Base-by-base conservation (phyloP, 1,140 invertebrate species). In the Drosophila malerkotliana region DNA sequence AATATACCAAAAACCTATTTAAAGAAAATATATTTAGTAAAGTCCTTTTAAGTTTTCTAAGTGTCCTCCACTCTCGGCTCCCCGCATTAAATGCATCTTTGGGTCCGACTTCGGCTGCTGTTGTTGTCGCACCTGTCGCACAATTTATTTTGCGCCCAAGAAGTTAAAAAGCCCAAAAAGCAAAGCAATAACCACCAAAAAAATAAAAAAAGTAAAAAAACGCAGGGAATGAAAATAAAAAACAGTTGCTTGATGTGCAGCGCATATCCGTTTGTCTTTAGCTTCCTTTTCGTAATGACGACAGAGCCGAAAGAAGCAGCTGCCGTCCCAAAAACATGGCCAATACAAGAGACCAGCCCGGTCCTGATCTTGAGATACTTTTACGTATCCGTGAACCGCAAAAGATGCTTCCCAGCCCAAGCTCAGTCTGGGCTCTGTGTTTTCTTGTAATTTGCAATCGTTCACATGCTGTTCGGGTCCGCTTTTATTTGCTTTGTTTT, bases 181-280 rank as follows among this genome's bases (percentile, higher is more conserved):
- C 73, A 82, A 79, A 61, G 64, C 64, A 75, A 59, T 61, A 84
- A 87, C 60, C 59, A 45, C 71, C 54, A 63, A 80, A 84, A 83
- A 75, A 59, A 41, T 21, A 56, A 72, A 57, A 53, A 66, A 30
- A 56, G 37, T 3, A 21, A 21, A 52, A 52, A 63, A 60, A 53
- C 58, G n/a, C 59, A 51, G 63, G 63, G 26, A 60, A 52, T 26
- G 24, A 64, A 75, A 37, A 37, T 12, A 37, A 37, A 79, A 87
- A 72, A 81, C 82, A 87, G 82, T 87, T 87, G 82, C 82, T 85
- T 85, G 82, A 85, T 85, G 78, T 82, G 82, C 78, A 67, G 62
- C 78, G 82, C 83, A 87, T 87, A 87, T 87, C 82, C 82, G 83
- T 87, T 85, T 87, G 82, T 88, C 82, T 87, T 87, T 87, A 87